A percentile compares a stretch with the other conserved stretches of the same genome.
Evolutionary conservation across 92 coral and sea anemone species (phyloP).

Genomic region (Scolanthus callimorphus): DNA sequence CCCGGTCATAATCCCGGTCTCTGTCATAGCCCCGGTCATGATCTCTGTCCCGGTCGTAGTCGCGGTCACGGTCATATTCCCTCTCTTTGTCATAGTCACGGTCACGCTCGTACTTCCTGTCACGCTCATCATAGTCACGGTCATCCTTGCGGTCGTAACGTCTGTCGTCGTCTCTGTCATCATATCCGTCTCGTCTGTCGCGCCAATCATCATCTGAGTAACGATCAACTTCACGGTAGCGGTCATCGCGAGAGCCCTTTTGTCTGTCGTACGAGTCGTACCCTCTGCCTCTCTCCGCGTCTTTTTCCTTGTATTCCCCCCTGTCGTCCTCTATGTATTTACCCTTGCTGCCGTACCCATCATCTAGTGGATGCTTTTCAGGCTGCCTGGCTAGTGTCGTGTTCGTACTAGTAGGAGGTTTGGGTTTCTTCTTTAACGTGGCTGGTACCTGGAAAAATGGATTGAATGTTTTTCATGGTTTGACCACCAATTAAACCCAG

Average conservation of each 20-base stretch:
- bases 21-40: not conserved
- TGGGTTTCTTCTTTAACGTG: conserved; percentile 21
- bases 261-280: not conserved
- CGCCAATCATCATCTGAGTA: too few relatives aligned
- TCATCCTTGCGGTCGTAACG: not conserved
- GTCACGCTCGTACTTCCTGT: not conserved
- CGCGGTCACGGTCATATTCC: not conserved
- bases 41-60: not conserved
- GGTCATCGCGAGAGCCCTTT: too few relatives aligned
- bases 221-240: too few relatives aligned
- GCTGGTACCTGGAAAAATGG: conserved; percentile 24
- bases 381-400: not conserved
- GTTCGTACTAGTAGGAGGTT: too few relatives aligned
- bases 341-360: not conserved
- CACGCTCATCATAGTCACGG: not conserved
- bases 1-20: not conserved
- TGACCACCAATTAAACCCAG: too few relatives aligned
- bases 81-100: not conserved
- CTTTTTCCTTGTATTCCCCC: not conserved
- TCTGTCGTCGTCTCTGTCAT: not conserved
- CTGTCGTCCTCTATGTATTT: not conserved
- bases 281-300: not conserved
- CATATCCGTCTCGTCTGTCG: not conserved
- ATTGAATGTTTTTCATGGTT: too few relatives aligned
- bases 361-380: conserved; percentile 1